Percentiles rank a stretch among this genome's conserved stretches.
Evolutionary conservation across 2,888 invertebrate species (phyloP).

Genomic region (Disparrhopalites patrizii): DNA sequence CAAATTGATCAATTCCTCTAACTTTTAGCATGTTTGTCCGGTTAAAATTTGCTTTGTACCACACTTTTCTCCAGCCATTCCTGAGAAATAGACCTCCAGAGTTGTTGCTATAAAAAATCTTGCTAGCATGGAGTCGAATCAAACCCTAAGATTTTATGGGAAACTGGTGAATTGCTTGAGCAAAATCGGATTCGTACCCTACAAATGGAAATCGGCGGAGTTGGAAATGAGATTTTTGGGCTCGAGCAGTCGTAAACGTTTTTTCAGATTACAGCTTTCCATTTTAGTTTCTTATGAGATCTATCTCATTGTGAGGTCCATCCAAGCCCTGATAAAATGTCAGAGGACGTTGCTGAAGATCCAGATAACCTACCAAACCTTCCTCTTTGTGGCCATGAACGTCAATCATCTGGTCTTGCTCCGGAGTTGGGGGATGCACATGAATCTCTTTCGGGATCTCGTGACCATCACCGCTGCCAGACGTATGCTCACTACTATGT

Average conservation of each 20-base stretch:
- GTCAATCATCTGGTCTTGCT: not conserved
- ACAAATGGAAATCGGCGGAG: not conserved
- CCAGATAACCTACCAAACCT: not conserved
- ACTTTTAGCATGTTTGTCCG: too few relatives aligned
- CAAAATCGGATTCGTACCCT: not conserved
- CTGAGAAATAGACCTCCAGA: too few relatives aligned
- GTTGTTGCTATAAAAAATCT: too few relatives aligned
- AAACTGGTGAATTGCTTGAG: not conserved
- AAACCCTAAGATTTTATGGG: not conserved
- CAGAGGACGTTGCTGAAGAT: not conserved
- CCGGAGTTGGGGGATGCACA: not conserved
- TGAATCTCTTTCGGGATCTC: not conserved
- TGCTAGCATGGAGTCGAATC: not conserved
- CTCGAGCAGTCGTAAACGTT: not conserved
- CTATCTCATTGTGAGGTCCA: not conserved
- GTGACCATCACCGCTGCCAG: too few relatives aligned
- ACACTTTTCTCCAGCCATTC: too few relatives aligned
- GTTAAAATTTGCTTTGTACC: too few relatives aligned
- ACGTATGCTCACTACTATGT: too few relatives aligned
- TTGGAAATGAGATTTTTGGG: not conserved
- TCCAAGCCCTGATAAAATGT: not conserved
- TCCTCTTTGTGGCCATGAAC: not conserved
- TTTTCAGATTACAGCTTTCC: not conserved
- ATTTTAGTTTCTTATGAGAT: not conserved
- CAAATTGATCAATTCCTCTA: too few relatives aligned